Base-by-base conservation (phyloP, 2,797 vertebrate genomes). In the Eupleurogrammus muticus region DNA sequence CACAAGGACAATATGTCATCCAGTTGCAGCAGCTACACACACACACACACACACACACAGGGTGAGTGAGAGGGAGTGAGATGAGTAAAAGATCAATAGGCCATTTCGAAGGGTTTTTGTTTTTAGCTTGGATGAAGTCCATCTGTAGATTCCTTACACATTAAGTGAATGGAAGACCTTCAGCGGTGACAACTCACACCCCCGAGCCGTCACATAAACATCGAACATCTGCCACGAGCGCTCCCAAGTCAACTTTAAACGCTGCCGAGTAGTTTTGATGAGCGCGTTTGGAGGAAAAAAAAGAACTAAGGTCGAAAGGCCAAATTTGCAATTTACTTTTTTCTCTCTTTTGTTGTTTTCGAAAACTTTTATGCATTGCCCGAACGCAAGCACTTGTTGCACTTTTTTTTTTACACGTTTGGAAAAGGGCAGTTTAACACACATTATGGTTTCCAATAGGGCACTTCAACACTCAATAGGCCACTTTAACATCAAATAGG, bases 81-180 rank as follows among this genome's bases (percentile, higher is more conserved):
- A 70, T 79, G 52, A 92, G 79, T 68, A 66, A 56, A 72, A 75
- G 82, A 87, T 70, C 81, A 79, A 91, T 91, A 92, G 81, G 73
- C 83, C 81, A 69, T 93, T 94, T 92, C 80, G 92, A 93, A 92
- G 78, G 46, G 90, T 44, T 94, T 95, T 94, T 75, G 92, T 93
- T 96, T 96, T 95, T 90, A 93, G 83, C 89, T 93, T 91, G 91
- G 90, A 93, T 89, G 86, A 82, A 85, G 92, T 93, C 89, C 85
- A 91, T 94, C 86, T 94, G 94, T 93, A 94, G 88, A 93, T 94
- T 94, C 75, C 40, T 68, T 84, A 81, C 86, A 90, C 76, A 83
- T 87, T 88, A 89, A 89, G 66, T 71, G 53, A 90, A 78, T 86
- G 70, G 84, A 87, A 87, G 79, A 80, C 83, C 86, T 85, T 87